Percentiles rank a stretch among this genome's conserved stretches.
phyloP scores from a whole-genome alignment of 2,113 vertebrate genomes.

The Euleptes europaea region DNA sequence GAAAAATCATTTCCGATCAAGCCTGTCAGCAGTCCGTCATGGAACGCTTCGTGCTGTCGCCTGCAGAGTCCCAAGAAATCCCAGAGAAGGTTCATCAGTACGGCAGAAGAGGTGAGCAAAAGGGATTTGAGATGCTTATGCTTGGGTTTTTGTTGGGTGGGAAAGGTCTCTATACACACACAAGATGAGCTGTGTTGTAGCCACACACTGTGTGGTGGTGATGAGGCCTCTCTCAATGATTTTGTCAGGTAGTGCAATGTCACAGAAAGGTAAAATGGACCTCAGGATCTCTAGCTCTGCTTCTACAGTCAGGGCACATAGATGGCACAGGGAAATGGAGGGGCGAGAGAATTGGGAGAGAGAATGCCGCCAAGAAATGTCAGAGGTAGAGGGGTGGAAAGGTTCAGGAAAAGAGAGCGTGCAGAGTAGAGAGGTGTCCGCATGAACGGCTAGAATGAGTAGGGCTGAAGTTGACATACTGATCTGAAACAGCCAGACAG shows the following conservation, averaged over 20 bases:
- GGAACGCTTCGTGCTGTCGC: slow-evolving; percentile 71
- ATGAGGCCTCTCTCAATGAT: neutral
- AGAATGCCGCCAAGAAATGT: neutral
- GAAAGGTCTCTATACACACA: neutral
- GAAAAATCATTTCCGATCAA: slow-evolving; percentile 79
- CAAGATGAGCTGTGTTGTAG: neutral
- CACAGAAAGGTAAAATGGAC: neutral
- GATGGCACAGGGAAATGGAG: too few relatives aligned
- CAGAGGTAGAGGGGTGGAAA: neutral
- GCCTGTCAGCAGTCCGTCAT: slow-evolving; percentile 68
- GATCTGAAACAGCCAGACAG: neutral
- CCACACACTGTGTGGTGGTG: neutral
- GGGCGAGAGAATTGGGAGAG: too few relatives aligned
- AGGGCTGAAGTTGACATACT: neutral
- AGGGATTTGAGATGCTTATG: neutral
- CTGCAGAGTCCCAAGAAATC: slow-evolving; percentile 78
- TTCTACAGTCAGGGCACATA: neutral
- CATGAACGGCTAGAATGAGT: neutral
- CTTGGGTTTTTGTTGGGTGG: neutral
- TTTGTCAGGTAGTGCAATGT: neutral
- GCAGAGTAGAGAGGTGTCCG: neutral
- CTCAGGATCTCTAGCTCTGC: neutral
- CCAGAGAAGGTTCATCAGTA: slow-evolving; percentile 71
- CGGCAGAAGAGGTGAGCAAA: slow-evolving; percentile 76
- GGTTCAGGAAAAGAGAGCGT: neutral